Evolutionary conservation across 2,113 vertebrate genomes (phyloP), one percentile per base, ranked within the genome.

Genomic region (Nothobranchius kuhntae): DNA sequence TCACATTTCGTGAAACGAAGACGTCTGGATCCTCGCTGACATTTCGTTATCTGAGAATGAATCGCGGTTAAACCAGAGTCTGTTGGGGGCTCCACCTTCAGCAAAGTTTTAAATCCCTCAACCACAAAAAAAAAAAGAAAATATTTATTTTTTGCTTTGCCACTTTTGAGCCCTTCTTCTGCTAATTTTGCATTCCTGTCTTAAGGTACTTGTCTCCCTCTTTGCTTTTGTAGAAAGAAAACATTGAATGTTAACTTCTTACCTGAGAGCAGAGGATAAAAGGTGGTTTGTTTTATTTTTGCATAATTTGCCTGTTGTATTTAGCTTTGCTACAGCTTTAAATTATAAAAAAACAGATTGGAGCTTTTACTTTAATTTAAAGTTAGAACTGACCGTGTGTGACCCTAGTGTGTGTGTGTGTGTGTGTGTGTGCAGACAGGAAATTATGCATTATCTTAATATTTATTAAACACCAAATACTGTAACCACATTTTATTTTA

Each of bases 401-500:
- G 15, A 40, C 79, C 30, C 4, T 30, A 30, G 2, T 30, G 30
- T 30, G 38, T 40, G 12, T 81, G 21, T 59, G 63, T 74, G n/a
- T 77, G 58, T 62, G 56, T 38, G 4, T 38, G 38, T 40, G 12
- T 81, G 61, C 84, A 67, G 53, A 67, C 62, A 63, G 36, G 35
- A 76, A 53, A 78, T 40, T 61, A 26, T 55, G 13, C 58, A 78
- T 71, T 59, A 48, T 52, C 51, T 64, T 51, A 10, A 8, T 85
- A 88, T 85, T 86, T 88, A 87, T 82, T 76, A 71, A 78, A 73
- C 51, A 67, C 89, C 86, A 90, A 90, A 90, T 85, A 77, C 42
- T 83, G 17, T 79, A 75, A 85, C 82, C 76, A 72, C 63, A 72
- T 82, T 46, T 48, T 60, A 61, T 52, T 75, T 77, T 21, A 14